Conservation (phyloP, 1,140 invertebrate species). For the Batillaria attramentaria region DNA sequence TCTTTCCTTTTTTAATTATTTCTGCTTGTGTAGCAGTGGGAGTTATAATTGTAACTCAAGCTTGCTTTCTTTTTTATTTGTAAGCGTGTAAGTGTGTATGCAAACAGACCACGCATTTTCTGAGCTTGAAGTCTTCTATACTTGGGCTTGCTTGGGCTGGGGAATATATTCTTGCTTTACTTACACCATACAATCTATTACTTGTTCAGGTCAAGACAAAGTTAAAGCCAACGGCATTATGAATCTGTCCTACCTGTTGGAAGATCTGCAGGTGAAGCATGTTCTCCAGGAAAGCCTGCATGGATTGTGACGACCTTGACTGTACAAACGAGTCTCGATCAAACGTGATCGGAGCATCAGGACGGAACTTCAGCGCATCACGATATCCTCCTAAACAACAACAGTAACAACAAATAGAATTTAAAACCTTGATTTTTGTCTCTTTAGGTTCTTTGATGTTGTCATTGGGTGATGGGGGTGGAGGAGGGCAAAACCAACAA, state of each 20-base stretch:
- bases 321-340: constrained; percentile 88
- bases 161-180: background rate
- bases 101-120: no score
- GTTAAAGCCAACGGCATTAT: background rate
- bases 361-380: constrained; percentile 87
- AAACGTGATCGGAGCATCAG: constrained; percentile 88
- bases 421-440: no score
- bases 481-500: background rate
- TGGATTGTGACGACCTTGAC: constrained; percentile 81
- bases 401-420: no score
- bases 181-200: background rate
- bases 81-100: no score
- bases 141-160: no score
- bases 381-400: constrained; percentile 83
- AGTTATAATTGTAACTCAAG: background rate
- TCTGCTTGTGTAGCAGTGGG: background rate
- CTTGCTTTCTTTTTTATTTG: no score
- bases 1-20: no score
- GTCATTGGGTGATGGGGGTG: no score
- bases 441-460: no score
- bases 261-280: constrained; percentile 96
- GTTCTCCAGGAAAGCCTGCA: constrained; percentile 90
- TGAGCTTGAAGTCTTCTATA: no score
- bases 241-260: constrained; percentile 81
- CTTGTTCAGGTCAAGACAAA: background rate